phyloP scores from a whole-genome alignment of 2,888 invertebrate species.

The Sabatieria punctata region DNA sequence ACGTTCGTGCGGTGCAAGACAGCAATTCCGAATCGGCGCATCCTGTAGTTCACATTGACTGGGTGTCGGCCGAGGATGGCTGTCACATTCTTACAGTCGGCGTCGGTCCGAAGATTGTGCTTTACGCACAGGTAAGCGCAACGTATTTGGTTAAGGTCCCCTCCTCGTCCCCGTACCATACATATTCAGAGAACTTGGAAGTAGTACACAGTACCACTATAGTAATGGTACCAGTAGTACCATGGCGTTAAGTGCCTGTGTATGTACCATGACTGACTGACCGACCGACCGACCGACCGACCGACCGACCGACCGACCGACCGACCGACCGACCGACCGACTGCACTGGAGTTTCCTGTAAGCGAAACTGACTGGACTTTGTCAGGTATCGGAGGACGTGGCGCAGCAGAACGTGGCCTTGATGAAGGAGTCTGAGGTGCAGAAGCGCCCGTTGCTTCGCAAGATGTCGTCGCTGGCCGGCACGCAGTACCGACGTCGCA shows the following conservation, averaged over 20 bases:
- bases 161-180: too few relatives aligned
- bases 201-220: too few relatives aligned
- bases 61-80: slow-evolving; percentile 98
- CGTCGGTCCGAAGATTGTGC: slow-evolving; percentile 45
- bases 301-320: too few relatives aligned
- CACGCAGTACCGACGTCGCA: slow-evolving; percentile 12
- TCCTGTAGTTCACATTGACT: slow-evolving; percentile 45
- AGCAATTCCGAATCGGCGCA: slow-evolving; percentile 3
- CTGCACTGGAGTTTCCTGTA: too few relatives aligned
- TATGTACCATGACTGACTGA: too few relatives aligned
- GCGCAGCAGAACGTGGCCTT: slow-evolving; percentile 83
- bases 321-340: too few relatives aligned
- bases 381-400: slow-evolving; percentile 70
- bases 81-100: slow-evolving; percentile 86
- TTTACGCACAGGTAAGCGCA: slow-evolving; percentile 63
- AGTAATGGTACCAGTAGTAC: too few relatives aligned
- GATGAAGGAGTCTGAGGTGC: slow-evolving; percentile 42
- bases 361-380: too few relatives aligned
- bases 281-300: too few relatives aligned
- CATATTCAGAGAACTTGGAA: too few relatives aligned
- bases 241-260: too few relatives aligned
- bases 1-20: background rate
- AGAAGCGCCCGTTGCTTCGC: slow-evolving; percentile 16
- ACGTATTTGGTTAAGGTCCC: too few relatives aligned
- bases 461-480: slow-evolving; percentile 13